These are phyloP conservation scores for Caenorhabditis virilis DNA, from an alignment of 2,888 invertebrate species.

Conservation along the genomic window DNA sequence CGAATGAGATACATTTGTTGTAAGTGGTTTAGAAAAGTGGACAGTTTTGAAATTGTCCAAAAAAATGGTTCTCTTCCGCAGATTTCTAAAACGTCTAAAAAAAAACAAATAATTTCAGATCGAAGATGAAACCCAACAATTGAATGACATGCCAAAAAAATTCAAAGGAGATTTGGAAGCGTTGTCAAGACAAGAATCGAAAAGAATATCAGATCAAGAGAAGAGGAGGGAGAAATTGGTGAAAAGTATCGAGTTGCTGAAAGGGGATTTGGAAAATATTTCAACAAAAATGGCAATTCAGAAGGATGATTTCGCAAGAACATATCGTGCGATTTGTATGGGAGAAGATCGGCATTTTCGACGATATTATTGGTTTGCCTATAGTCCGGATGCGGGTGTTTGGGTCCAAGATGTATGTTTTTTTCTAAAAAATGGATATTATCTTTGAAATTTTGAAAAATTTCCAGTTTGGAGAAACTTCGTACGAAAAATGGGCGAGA, in stretches of 20 bases:
- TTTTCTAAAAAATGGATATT: constrained; percentile 2
- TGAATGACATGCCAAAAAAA: too few relatives aligned
- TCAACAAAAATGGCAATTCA: constrained; percentile 8
- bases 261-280: constrained; percentile 19
- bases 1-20: too few relatives aligned
- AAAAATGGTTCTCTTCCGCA: too few relatives aligned
- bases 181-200: constrained; percentile 12
- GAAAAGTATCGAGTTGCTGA: constrained; percentile 9
- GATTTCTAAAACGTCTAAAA: too few relatives aligned
- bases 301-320: too few relatives aligned
- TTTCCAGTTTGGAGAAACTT: neutral
- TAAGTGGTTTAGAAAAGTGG: too few relatives aligned
- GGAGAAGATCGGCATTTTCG: constrained; percentile 51
- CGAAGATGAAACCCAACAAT: too few relatives aligned
- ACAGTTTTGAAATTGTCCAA: too few relatives aligned
- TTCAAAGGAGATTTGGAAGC: constrained; percentile 1
- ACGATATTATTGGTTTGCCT: constrained; percentile 48
- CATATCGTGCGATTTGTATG: constrained; percentile 24
- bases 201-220: constrained; percentile 3
- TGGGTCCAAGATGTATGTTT: constrained; percentile 53
- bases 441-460: constrained; percentile 1
- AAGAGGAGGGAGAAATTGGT: constrained; percentile 7
- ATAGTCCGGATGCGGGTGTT: constrained; percentile 40
- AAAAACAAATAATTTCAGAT: too few relatives aligned
- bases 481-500: neutral